Conservation (phyloP, 2,113 vertebrate species). For the Pseudopipra pipra region DNA sequence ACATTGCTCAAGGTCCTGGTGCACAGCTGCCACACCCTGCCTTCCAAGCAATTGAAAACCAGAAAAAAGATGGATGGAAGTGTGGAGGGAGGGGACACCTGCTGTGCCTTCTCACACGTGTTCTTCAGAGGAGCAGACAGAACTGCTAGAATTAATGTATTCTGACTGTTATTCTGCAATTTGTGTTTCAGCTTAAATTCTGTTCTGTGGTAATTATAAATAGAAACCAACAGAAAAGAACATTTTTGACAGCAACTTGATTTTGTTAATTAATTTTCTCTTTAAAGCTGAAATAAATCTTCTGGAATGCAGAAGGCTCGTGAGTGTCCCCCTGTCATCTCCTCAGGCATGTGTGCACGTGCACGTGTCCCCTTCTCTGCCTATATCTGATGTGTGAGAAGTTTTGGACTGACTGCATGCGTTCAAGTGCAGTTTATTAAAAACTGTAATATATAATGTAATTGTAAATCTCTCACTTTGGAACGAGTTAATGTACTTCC, state of each 20-base stretch:
- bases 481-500: not conserved
- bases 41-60: fast-evolving
- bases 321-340: fast-evolving
- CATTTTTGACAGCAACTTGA: not conserved
- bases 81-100: not conserved
- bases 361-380: not conserved
- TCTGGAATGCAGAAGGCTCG: not conserved
- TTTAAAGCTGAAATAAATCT: not conserved
- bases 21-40: not conserved
- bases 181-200: not conserved
- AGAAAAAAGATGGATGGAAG: not conserved
- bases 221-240: not conserved
- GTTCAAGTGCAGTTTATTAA: not conserved
- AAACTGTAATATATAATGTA: not conserved
- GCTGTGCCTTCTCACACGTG: not conserved
- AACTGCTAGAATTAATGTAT: not conserved
- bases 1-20: fast-evolving
- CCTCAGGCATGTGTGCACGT: fast-evolving
- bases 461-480: not conserved
- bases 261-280: not conserved
- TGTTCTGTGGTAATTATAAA: not conserved
- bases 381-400: not conserved
- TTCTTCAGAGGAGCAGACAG: not conserved
- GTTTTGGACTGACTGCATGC: not conserved
- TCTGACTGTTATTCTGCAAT: not conserved